phyloP scores from a whole-genome alignment of 2,797 vertebrate species.

The Etheostoma nigrum region DNA sequence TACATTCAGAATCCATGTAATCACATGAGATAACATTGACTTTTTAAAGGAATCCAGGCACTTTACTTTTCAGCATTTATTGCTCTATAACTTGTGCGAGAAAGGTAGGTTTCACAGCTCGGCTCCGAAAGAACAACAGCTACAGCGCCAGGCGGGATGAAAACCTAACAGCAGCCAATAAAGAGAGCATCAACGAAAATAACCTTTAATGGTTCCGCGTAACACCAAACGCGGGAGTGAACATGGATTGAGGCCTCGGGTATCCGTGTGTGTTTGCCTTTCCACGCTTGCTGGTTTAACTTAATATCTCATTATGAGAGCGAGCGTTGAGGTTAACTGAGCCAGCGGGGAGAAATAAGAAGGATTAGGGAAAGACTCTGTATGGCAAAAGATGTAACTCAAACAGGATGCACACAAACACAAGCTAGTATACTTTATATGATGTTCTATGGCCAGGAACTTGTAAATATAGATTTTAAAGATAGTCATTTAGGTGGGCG shows the following conservation, averaged over 20 bases:
- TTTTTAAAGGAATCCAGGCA: slow-evolving; percentile 46
- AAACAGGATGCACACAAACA: slow-evolving; percentile 26
- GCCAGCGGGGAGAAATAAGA: slow-evolving; percentile 22
- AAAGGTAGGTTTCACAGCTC: slow-evolving; percentile 38
- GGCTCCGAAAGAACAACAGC: slow-evolving; percentile 57
- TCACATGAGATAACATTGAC: slow-evolving; percentile 43
- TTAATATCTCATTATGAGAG: slow-evolving; percentile 49
- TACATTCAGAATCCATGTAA: slow-evolving; percentile 42
- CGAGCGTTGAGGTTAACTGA: slow-evolving; percentile 32
- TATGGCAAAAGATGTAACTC: slow-evolving; percentile 9
- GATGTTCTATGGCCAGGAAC: slow-evolving; percentile 38
- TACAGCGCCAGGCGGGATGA: slow-evolving; percentile 58
- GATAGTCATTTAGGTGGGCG: slow-evolving; percentile 56
- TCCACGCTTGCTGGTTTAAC: slow-evolving; percentile 44
- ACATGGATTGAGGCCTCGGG: slow-evolving; percentile 17
- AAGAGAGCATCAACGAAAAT: slow-evolving; percentile 60
- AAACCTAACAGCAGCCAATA: slow-evolving; percentile 62
- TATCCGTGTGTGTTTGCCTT: slow-evolving; percentile 51
- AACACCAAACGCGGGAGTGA: slow-evolving; percentile 29
- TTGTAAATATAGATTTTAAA: slow-evolving; percentile 57
- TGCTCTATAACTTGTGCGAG: slow-evolving; percentile 40
- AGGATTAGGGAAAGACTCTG: slow-evolving; percentile 21
- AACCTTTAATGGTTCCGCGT: slow-evolving; percentile 60
- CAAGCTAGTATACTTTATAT: slow-evolving; percentile 34
- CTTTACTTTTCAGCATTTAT: slow-evolving; percentile 54